phyloP scores from a whole-genome alignment of 1,140 invertebrate genomes.

The Chrysopa pallens region DNA sequence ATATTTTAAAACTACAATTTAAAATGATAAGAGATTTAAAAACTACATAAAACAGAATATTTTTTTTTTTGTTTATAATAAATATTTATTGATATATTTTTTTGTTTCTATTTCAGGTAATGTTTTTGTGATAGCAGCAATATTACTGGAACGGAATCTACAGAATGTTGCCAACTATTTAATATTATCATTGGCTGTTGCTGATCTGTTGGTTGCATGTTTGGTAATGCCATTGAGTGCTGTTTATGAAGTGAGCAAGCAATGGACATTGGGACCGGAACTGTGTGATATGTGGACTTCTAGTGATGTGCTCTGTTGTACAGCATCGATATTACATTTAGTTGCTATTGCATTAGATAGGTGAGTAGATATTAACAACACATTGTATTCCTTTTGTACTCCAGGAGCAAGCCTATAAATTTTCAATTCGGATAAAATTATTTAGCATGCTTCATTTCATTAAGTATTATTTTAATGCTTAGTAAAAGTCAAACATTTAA shows the following conservation, averaged over 20 bases:
- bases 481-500: no score
- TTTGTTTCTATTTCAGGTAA: conserved; percentile 45
- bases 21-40: no score
- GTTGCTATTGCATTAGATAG: conserved; percentile 89
- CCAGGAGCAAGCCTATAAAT: no score
- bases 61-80: no score
- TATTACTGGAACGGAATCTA: conserved; percentile 72
- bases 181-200: conserved; percentile 70
- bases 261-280: conserved; percentile 69
- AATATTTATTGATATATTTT: no score
- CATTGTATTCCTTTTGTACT: no score
- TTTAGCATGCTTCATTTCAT: no score
- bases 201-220: conserved; percentile 69
- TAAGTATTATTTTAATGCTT: no score
- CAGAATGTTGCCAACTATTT: conserved; percentile 76
- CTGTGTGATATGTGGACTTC: conserved; percentile 90
- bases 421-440: no score
- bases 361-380: conserved; percentile 32
- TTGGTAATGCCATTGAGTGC: conserved; percentile 72
- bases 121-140: conserved; percentile 88
- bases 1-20: no score
- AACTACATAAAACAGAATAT: no score
- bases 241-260: conserved; percentile 42
- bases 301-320: conserved; percentile 82
- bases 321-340: conserved; percentile 85